Conservation (phyloP, 1,140 invertebrate genomes). For the Drosophila kikkawai region DNA sequence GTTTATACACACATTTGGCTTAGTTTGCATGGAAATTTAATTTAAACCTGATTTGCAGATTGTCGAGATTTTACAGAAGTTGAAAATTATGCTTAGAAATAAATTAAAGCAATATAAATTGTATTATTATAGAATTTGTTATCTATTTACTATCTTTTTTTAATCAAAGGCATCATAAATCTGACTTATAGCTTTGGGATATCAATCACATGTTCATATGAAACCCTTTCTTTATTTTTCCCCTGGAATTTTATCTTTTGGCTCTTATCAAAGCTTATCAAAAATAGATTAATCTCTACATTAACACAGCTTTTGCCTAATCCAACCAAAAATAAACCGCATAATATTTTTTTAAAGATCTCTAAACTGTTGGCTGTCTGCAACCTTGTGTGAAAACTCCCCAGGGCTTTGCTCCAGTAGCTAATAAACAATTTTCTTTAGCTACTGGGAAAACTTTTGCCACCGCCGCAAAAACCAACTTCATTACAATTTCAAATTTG, state of each 20-base stretch:
- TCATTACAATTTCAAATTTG: slow-evolving; percentile 72
- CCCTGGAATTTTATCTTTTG: background rate
- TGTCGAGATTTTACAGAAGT: background rate
- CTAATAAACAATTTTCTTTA: slow-evolving; percentile 67
- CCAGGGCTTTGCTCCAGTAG: background rate
- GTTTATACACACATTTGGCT: background rate
- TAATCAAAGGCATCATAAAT: background rate
- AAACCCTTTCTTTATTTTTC: background rate
- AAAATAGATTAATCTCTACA: background rate
- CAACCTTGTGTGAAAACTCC: slow-evolving; percentile 11
- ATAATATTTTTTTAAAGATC: slow-evolving; percentile 21
- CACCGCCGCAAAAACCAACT: slow-evolving; percentile 50
- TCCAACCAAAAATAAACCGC: background rate
- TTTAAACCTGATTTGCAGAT: background rate
- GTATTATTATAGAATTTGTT: background rate
- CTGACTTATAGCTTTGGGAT: background rate
- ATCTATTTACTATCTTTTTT: background rate
- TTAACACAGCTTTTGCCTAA: background rate
- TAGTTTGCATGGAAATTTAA: background rate
- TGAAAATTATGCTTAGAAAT: background rate
- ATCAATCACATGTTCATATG: background rate
- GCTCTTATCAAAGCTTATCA: background rate
- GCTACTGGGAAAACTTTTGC: slow-evolving; percentile 51
- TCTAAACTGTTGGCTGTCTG: slow-evolving; percentile 19
- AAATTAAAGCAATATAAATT: too few species aligned